Percentiles rank a stretch among this genome's conserved stretches.
phyloP scores from a whole-genome alignment of 1,140 invertebrate genomes.

The Drosophila nasuta region DNA sequence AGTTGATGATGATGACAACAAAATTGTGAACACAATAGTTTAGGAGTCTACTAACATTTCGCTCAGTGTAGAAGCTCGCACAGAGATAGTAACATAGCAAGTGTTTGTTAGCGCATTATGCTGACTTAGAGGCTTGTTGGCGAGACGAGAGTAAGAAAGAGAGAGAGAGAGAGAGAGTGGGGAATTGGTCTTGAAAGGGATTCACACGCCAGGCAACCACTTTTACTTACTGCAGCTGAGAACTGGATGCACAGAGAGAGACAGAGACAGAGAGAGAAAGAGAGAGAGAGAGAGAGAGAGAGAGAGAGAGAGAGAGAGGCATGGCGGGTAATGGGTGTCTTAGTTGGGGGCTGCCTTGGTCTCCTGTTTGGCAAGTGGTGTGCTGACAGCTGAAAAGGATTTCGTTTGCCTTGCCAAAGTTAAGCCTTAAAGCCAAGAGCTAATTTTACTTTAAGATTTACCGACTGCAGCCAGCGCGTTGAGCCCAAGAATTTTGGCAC shows the following conservation, averaged over 20 bases:
- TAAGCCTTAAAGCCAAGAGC: conserved; percentile 83
- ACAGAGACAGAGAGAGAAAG: background rate
- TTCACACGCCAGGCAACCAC: conserved; percentile 70
- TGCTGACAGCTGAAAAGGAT: conserved; percentile 83
- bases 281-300: background rate
- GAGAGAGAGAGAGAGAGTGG: no score
- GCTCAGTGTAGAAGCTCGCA: conserved; percentile 26
- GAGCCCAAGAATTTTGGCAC: conserved; percentile 48
- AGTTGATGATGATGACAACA: background rate
- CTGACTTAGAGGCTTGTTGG: conserved; percentile 70
- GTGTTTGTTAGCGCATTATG: conserved; percentile 82
- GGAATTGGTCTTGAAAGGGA: conserved; percentile 5
- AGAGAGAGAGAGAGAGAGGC: conserved; percentile 1
- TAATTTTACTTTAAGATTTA: conserved; percentile 82
- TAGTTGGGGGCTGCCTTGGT: conserved; percentile 18
- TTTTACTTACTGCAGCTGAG: conserved; percentile 73
- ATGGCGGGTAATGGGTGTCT: background rate
- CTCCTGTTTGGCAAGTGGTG: conserved; percentile 79
- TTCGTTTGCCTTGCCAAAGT: conserved; percentile 79
- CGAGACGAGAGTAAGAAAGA: background rate
- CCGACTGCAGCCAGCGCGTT: conserved; percentile 32
- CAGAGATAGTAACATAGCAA: conserved; percentile 49
- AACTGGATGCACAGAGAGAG: conserved; percentile 9
- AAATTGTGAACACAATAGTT: background rate
- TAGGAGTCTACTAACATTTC: conserved; percentile 7